These are phyloP conservation scores for Molothrus ater DNA, from an alignment of 2,797 vertebrate genomes.

Conservation along the genomic window DNA sequence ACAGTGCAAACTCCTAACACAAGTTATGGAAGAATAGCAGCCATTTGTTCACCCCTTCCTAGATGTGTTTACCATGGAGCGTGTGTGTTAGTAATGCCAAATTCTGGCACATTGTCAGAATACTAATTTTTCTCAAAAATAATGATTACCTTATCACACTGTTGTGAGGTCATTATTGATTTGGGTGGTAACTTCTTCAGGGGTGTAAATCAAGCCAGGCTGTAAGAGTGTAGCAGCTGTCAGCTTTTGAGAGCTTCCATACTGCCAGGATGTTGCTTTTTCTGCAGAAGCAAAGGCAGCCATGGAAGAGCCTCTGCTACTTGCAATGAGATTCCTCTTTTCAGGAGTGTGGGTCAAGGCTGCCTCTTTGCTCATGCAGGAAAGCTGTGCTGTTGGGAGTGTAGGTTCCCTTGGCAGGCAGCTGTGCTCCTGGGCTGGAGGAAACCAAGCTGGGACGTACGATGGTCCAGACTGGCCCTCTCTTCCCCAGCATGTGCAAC, in stretches of 20 bases:
- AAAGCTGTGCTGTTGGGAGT: neutral
- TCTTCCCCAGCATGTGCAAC: neutral
- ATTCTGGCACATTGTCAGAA: neutral
- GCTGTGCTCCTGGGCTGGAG: neutral
- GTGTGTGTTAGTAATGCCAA: neutral
- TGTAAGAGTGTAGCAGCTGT: neutral
- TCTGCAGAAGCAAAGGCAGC: neutral
- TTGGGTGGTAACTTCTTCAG: neutral
- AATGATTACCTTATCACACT: neutral
- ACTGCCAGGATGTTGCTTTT: rapidly evolving
- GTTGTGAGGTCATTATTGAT: neutral
- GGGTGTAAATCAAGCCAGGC: neutral
- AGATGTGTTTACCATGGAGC: neutral
- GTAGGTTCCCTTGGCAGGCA: neutral
- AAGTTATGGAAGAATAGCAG: neutral
- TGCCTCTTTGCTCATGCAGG: neutral
- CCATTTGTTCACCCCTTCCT: neutral
- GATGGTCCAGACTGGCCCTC: neutral
- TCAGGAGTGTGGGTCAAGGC: neutral
- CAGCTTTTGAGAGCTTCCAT: neutral
- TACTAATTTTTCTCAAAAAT: neutral
- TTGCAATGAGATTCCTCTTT: neutral
- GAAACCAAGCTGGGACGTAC: neutral
- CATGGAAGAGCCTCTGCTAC: neutral
- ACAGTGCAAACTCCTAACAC: neutral